Percentiles rank a stretch among this genome's conserved stretches.
phyloP scores from a whole-genome alignment of 2,888 invertebrate species.

The Luperina testacea region DNA sequence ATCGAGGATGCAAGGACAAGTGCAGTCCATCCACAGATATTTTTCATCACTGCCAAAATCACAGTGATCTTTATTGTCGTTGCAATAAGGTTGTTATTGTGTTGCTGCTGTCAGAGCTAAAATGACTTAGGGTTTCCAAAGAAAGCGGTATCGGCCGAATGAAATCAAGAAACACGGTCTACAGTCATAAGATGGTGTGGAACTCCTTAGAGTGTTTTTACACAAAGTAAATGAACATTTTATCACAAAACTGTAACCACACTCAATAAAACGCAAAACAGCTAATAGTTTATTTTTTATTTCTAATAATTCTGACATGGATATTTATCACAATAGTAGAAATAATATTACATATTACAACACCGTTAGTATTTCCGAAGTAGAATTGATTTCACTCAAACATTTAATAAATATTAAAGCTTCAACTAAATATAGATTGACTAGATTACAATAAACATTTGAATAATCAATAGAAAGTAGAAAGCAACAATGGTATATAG shows the following conservation, averaged over 20 bases:
- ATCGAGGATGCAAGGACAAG: background rate
- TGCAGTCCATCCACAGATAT: background rate
- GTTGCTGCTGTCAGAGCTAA: background rate
- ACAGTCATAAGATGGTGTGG: background rate
- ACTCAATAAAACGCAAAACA: conserved; percentile 14
- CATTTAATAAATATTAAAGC: conserved; percentile 61
- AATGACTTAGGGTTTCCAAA: background rate
- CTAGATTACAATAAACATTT: conserved; percentile 65
- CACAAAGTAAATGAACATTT: too few species aligned
- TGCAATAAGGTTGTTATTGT: too few species aligned
- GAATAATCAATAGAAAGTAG: conserved; percentile 36
- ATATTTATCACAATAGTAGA: conserved; percentile 62
- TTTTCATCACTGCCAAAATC: background rate
- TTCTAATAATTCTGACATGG: conserved; percentile 58
- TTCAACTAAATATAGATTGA: conserved; percentile 61
- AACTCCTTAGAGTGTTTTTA: too few species aligned
- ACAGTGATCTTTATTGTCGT: background rate
- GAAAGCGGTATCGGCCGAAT: background rate
- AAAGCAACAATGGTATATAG: conserved; percentile 51
- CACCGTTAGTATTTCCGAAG: conserved; percentile 36
- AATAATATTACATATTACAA: conserved; percentile 62
- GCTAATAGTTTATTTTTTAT: conserved; percentile 42
- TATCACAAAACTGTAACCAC: too few species aligned
- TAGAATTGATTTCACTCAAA: conserved; percentile 40
- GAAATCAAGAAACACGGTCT: background rate